A percentile compares a stretch with the other conserved stretches of the same genome.
These are phyloP conservation scores for Ganaspis sp. DNA, from an alignment of 1,140 invertebrate genomes.

Conservation along the genomic window DNA sequence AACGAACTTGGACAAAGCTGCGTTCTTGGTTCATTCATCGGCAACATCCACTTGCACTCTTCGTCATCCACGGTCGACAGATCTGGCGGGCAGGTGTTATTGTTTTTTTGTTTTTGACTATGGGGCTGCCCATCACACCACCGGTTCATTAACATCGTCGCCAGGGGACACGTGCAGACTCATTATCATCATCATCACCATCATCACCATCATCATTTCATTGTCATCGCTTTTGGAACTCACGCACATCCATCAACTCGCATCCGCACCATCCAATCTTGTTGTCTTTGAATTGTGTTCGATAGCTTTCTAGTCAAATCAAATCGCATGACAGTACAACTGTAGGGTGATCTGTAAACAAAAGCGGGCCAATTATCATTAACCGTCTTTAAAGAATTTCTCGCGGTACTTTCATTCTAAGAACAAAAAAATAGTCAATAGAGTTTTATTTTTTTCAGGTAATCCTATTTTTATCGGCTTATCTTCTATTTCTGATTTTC, in stretches of 20 bases:
- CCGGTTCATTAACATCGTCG: constrained; percentile 58
- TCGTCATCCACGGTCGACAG: constrained; percentile 58
- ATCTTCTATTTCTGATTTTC: no score
- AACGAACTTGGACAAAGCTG: constrained; percentile 49
- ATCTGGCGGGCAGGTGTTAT: constrained; percentile 54
- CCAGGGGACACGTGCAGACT: constrained; percentile 67
- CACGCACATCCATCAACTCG: constrained; percentile 76
- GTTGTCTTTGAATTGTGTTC: constrained; percentile 76
- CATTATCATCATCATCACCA: constrained; percentile 60
- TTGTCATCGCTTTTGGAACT: constrained; percentile 71
- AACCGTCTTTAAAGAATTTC: constrained; percentile 46
- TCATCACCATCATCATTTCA: constrained; percentile 55
- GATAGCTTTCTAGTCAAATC: constrained; percentile 76
- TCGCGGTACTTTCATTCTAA: background rate
- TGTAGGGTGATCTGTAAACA: constrained; percentile 75
- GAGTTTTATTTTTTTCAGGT: no score
- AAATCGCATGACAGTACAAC: constrained; percentile 75
- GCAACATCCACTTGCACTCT: constrained; percentile 66
- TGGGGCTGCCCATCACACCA: constrained; percentile 32
- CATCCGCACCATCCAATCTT: constrained; percentile 76
- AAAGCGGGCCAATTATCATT: constrained; percentile 73
- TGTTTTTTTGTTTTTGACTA: constrained; percentile 41
- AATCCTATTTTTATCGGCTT: no score
- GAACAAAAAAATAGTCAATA: no score
- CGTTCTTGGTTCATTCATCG: constrained; percentile 58